Conservation (phyloP, 2,113 vertebrate genomes). For the Copsychus sechellarum region DNA sequence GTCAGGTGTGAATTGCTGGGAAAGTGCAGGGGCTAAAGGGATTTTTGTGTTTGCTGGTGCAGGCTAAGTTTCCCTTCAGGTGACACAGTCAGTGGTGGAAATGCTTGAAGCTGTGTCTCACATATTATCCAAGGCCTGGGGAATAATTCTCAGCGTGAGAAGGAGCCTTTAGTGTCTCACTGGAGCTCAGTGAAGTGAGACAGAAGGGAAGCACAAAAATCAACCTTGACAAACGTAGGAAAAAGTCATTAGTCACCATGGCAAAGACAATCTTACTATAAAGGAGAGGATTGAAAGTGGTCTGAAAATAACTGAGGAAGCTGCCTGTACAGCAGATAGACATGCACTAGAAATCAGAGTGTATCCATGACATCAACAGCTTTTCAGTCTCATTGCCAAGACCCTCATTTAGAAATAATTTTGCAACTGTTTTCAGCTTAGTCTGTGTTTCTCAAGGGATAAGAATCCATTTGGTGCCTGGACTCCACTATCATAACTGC, state of each 20-base stretch:
- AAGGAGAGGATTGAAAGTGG: neutral
- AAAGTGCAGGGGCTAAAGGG: neutral
- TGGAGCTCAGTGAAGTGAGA: neutral
- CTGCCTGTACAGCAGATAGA: neutral
- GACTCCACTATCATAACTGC: neutral
- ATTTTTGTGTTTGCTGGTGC: slow-evolving; percentile 1
- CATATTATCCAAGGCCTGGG: neutral
- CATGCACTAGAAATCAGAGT: neutral
- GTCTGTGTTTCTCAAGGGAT: neutral
- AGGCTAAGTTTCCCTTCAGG: neutral
- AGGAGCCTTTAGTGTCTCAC: neutral
- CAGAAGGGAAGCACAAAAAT: neutral
- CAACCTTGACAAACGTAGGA: neutral
- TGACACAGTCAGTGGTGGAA: neutral
- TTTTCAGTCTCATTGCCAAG: neutral
- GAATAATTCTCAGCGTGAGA: neutral
- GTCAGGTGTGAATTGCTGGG: slow-evolving; percentile 36
- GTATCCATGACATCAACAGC: neutral
- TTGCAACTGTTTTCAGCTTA: neutral
- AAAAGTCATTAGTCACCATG: neutral
- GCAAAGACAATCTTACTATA: neutral
- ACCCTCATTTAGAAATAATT: neutral
- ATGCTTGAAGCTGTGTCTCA: neutral
- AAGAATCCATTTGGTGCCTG: neutral
- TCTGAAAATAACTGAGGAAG: neutral